Evolutionary conservation across 2,797 vertebrate species (phyloP), one percentile per base, ranked within the genome.

Genomic region (Rallus crepitans): DNA sequence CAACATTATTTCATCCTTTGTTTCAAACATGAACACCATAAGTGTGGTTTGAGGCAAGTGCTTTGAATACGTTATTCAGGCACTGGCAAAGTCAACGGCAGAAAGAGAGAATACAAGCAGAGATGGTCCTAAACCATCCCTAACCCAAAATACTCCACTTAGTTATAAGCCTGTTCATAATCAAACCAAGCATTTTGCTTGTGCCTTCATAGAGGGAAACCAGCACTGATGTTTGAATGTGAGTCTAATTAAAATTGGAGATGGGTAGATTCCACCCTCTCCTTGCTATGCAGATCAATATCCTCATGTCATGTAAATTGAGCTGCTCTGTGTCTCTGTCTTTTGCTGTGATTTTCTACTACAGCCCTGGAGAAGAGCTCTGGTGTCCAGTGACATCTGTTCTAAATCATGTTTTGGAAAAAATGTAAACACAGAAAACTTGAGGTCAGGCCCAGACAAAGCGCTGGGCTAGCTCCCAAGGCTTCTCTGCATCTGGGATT

Each of bases 351-450:
- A 91, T 94, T 94, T 93, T 93, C 93, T 94, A 20, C 31, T 82
- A 23, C 31, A 90, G 30, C 59, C 40, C 66, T 89, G 73, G 45
- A 90, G 80, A 66, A 87, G 73, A 91, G 55, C 48, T 89, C 35
- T 91, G 73, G 45, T 93, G 92, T 95, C 72, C 91, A 94, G 45
- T 89, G 78, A 92, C 87, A 94, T 96, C 84, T 94, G 93, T 95
- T 97, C 75, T 87, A 85, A 96, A 95, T 96, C 65, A 77, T 66
- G 80, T 77, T 94, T 89, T 91, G 21, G 50, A 82, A 84, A 87
- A 93, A 88, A 89, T 70, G 30, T 90, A 90, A 92, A 94, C 76
- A 68, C 30, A 76, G 59, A 94, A 81, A 84, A 79, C 82, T 96
- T 95, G 91, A 94, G 87, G 83, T 95, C 88, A 87, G 75, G 50